phyloP scores from a whole-genome alignment of 2,888 invertebrate species.

The Formica aserva region DNA sequence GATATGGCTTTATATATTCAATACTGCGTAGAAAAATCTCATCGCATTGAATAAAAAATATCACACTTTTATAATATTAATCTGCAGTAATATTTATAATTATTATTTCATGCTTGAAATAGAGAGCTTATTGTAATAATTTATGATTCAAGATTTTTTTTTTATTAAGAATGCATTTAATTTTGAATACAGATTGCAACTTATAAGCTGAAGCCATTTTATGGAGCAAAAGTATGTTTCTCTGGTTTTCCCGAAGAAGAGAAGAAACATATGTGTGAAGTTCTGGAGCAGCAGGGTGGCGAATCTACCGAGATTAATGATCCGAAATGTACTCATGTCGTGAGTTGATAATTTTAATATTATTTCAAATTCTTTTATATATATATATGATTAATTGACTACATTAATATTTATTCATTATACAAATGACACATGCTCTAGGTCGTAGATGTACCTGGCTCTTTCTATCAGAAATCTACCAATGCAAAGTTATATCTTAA shows the following conservation, averaged over 20 bases:
- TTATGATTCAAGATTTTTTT: too few relatives aligned
- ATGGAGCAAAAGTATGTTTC: constrained; percentile 95
- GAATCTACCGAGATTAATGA: constrained; percentile 91
- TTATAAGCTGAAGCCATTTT: constrained; percentile 94
- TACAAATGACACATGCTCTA: constrained; percentile 67
- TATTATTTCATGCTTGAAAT: neutral
- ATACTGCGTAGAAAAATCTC: neutral
- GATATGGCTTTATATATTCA: neutral
- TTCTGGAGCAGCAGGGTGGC: constrained; percentile 93
- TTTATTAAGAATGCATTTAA: constrained; percentile 23
- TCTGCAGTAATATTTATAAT: constrained; percentile 10
- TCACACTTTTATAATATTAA: neutral
- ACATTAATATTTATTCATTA: constrained; percentile 49
- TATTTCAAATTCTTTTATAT: constrained; percentile 23
- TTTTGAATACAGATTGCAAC: constrained; percentile 76
- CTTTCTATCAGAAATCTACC: constrained; percentile 76
- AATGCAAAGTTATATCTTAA: constrained; percentile 70
- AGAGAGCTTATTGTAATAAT: neutral
- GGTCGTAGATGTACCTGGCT: constrained; percentile 80
- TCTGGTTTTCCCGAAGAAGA: constrained; percentile 96
- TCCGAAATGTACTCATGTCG: constrained; percentile 95
- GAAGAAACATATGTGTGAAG: constrained; percentile 96
- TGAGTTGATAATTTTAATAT: constrained; percentile 87
- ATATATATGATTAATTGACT: constrained; percentile 19
- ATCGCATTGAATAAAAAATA: constrained; percentile 7